Percentiles rank a stretch among this genome's conserved stretches.
These are phyloP conservation scores for Geotrupes spiniger DNA, from an alignment of 2,888 invertebrate genomes.

Conservation along the genomic window DNA sequence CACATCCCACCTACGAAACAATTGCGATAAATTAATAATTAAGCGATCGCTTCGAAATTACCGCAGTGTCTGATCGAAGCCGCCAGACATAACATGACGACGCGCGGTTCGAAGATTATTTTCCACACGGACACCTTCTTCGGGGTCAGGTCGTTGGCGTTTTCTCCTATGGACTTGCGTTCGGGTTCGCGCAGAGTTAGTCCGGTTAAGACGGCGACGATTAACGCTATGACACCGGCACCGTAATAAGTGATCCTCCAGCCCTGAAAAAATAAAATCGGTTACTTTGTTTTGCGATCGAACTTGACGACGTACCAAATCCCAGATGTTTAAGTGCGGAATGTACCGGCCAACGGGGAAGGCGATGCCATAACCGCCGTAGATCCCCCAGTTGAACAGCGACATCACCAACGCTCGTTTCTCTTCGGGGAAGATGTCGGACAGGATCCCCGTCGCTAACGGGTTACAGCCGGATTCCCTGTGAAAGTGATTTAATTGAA, in stretches of 20 bases:
- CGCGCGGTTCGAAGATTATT: slow-evolving; percentile 72
- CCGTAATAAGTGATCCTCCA: slow-evolving; percentile 84
- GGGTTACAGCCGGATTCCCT: slow-evolving; percentile 88
- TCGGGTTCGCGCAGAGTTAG: slow-evolving; percentile 75
- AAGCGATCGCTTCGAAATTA: slow-evolving; percentile 37
- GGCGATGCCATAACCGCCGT: slow-evolving; percentile 89
- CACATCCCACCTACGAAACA: slow-evolving; percentile 72
- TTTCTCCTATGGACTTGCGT: slow-evolving; percentile 71
- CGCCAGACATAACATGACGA: slow-evolving; percentile 78
- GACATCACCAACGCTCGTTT: slow-evolving; percentile 87
- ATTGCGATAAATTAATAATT: background rate
- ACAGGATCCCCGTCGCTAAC: slow-evolving; percentile 77
- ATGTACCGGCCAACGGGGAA: slow-evolving; percentile 89
- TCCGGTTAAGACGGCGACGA: slow-evolving; percentile 69
- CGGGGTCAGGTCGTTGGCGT: slow-evolving; percentile 40
- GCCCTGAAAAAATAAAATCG: slow-evolving; percentile 62
- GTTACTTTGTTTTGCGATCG: too few species aligned
- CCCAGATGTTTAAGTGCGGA: slow-evolving; percentile 70
- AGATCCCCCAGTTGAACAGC: slow-evolving; percentile 94
- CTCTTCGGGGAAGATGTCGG: slow-evolving; percentile 76
- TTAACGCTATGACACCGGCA: slow-evolving; percentile 71
- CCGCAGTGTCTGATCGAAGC: slow-evolving; percentile 86
- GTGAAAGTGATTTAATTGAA: slow-evolving; percentile 10
- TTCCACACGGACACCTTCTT: slow-evolving; percentile 59
- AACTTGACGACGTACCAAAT: slow-evolving; percentile 65